Base-by-base conservation (phyloP, 2,113 vertebrate species). In the Tachysurus fulvidraco region DNA sequence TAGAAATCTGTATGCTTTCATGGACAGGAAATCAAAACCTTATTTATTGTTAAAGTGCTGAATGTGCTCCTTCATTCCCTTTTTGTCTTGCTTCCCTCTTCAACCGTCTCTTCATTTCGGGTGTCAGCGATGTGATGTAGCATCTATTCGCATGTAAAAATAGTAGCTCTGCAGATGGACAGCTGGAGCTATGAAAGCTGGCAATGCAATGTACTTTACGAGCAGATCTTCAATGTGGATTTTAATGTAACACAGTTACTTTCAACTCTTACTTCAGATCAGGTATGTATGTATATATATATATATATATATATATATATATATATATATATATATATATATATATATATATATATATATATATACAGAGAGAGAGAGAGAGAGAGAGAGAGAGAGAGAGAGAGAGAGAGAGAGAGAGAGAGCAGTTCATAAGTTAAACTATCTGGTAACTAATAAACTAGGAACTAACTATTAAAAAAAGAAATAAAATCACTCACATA, bases 81-180 rank as follows among this genome's bases (percentile, higher is more conserved):
- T 81, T 83, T 36, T 81, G 44, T 28, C 57, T 25, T 30, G 78
- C 65, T 7, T 41, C 71, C 81, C 60, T 84, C n/a, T 81, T 1
- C 73, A 81, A 62, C 76, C 23, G 52, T 86, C 36, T 52, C 78
- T 71, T 80, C 54, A 65, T 83, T 59, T 85, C 87, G 92, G 90
- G 93, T 92, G 91, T 92, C 91, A 94, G 89, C 78, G 64, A 90
- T 90, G 81, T 88, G 89, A 89, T 92, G 90, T 92, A 36, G 92
- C 91, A 91, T 92, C 92, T 83, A 90, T 90, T 91, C 87, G 88
- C 89, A 92, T 92, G 92, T 95, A 94, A 94, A 94, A 94, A 95
- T 94, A 94, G 93, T 91, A 92, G 76, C 89, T 83, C 59, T 92
- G 90, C 93, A 93, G 92, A 93, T 92, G 91, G 90, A 91, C 92